Base-by-base conservation (phyloP, 2,113 vertebrate genomes). In the Colinus virginianus region DNA sequence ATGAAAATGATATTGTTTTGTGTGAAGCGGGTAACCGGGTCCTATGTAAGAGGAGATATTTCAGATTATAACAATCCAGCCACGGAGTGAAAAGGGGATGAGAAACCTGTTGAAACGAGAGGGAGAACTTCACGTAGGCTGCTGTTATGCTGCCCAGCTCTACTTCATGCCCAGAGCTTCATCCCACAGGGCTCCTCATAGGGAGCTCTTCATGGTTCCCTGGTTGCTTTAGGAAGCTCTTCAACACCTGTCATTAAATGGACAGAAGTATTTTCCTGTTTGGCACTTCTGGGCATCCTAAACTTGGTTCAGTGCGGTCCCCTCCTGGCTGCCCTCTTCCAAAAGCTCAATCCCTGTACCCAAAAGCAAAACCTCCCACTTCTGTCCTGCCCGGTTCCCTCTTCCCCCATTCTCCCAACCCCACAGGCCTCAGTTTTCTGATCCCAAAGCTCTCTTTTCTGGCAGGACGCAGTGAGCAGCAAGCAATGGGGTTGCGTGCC, bases 301-400 rank as follows among this genome's bases (percentile, higher is more conserved):
- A 88, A 64, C 7, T 22, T 40, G n/a, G 15, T 59, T 91, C 26
- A 16, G 51, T 15, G 26, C 16, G 4, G 9, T 63, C 15, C 36
- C 40, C 25, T 66, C 64, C 88, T 30, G 53, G 2, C 90, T 81
- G 28, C 30, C 13, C 36, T 63, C 5, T 80, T 62, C 72, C 87
- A 55, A 91, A 78, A n/a, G 34, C 81, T 71, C 8, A 3, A 82
- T 68, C 51, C 64, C 14, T 4, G 0, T 3, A 3, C 53, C 76
- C 19, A 0, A 20, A 34, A 26, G 9, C 49, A 32, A 59, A 70
- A 13, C 32, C 0, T 1, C 46, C 13, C 45, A 2, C 21, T 26
- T n/a, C 53, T 13, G 25, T 36, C 45, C 70, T 49, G 21, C 25
- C 69, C 5, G 0, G 1, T 0, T 0, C 32, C 51, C n/a, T 17